Evolutionary conservation across 2,113 vertebrate species (phyloP).

Genomic region (Pseudorectes ferrugineus): DNA sequence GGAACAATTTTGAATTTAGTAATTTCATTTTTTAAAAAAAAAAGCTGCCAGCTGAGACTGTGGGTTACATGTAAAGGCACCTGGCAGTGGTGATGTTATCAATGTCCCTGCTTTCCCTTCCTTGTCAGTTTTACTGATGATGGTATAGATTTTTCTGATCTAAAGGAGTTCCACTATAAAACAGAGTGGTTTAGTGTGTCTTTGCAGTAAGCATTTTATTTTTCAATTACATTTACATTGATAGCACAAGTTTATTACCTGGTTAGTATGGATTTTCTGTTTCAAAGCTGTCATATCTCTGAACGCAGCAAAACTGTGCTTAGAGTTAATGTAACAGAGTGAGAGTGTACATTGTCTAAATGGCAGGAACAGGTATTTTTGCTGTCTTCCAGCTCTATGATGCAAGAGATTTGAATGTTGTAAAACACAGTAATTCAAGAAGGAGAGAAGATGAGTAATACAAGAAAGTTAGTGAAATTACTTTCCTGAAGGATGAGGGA

Average conservation of each 20-base stretch:
- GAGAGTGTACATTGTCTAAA: not conserved
- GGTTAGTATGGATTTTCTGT: constrained; percentile 3
- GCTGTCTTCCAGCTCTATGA: constrained; percentile 25
- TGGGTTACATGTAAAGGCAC: not conserved
- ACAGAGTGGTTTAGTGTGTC: not conserved
- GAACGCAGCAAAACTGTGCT: not conserved
- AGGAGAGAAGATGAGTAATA: not conserved
- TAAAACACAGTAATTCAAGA: not conserved
- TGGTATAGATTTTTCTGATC: not conserved
- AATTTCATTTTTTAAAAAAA: accelerated
- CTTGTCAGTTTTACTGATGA: not conserved
- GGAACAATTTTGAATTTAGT: not conserved
- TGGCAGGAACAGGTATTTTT: not conserved
- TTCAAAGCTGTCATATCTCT: not conserved
- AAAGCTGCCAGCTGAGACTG: not conserved
- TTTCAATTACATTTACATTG: constrained; percentile 1
- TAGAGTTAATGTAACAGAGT: not conserved
- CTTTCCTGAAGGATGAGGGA: not conserved
- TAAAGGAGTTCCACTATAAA: not conserved
- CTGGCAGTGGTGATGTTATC: not conserved
- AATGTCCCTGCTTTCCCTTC: not conserved
- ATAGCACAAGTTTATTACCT: not conserved
- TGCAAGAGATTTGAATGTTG: not conserved
- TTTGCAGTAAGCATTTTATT: constrained; percentile 18
- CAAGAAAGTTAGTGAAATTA: not conserved